A percentile compares a stretch with the other conserved stretches of the same genome.
Conservation (phyloP, 2,113 vertebrate genomes). For the Dicrurus megarhynchus region DNA sequence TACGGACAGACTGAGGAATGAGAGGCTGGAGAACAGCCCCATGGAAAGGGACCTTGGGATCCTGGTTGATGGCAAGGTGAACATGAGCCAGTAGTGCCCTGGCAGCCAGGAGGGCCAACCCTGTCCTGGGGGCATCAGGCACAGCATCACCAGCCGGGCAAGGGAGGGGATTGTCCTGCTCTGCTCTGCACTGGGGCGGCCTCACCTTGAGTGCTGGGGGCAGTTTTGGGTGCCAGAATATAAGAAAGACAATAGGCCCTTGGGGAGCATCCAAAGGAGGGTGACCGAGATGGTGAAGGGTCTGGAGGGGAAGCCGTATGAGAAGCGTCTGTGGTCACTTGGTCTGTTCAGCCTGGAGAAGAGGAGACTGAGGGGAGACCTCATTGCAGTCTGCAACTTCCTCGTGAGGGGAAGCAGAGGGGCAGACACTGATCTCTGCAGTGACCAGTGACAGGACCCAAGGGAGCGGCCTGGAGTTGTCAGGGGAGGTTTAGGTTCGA, state of each 20-base stretch:
- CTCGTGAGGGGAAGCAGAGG: not conserved
- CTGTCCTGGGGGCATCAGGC: not conserved
- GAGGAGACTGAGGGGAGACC: not conserved
- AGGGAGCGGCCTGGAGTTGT: not conserved
- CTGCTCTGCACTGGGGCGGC: fast-evolving
- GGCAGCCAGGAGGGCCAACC: not conserved
- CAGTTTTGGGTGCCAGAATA: fast-evolving
- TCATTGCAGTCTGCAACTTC: not conserved
- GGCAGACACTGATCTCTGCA: not conserved
- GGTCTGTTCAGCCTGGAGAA: not conserved
- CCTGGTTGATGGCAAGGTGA: fast-evolving
- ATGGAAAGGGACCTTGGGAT: not conserved
- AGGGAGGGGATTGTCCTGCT: not conserved
- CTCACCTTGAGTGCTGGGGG: not conserved
- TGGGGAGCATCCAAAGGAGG: not conserved
- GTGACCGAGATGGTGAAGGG: fast-evolving
- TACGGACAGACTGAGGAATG: fast-evolving
- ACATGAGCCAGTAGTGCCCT: not conserved
- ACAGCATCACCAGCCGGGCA: fast-evolving
- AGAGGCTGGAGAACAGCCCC: not conserved
- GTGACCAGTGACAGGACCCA: not conserved
- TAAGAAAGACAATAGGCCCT: fast-evolving
- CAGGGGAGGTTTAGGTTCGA: not conserved
- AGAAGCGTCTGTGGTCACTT: fast-evolving
- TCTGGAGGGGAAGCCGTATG: fast-evolving